Percentiles rank a stretch among this genome's conserved stretches.
Conservation (phyloP, 92 coral and sea anemone species). For the Ricordea florida region DNA sequence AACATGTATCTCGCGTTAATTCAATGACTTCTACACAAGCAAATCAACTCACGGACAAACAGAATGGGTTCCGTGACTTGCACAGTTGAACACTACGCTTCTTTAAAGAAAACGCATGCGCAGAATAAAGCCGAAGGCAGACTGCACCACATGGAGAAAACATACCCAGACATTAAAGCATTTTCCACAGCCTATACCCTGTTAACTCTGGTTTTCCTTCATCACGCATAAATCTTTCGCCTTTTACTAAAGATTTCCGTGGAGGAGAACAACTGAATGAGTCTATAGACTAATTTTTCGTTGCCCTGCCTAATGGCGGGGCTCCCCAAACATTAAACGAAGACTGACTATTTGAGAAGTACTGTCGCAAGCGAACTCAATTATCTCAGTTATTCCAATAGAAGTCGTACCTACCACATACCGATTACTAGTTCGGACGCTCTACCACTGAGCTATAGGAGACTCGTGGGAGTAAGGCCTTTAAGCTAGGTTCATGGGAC, state of each 20-base stretch:
- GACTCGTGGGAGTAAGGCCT: no score
- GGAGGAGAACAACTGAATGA: constrained; percentile 88
- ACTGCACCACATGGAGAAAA: background rate
- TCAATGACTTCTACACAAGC: no score
- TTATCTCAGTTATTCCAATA: no score
- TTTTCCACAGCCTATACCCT: background rate
- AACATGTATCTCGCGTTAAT: no score
- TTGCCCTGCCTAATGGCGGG: constrained; percentile 93
- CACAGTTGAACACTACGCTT: no score
- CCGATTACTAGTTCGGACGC: no score
- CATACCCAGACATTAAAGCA: background rate
- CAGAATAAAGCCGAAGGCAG: background rate
- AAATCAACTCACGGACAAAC: no score
- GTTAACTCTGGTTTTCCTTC: constrained; percentile 51
- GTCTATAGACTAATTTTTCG: constrained; percentile 96
- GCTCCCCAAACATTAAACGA: constrained; percentile 5
- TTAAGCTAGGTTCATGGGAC: no score
- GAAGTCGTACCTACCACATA: no score
- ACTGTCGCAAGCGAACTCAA: no score
- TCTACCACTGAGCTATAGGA: no score
- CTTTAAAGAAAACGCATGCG: background rate
- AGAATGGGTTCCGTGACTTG: no score
- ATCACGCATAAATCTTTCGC: constrained; percentile 73
- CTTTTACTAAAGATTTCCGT: constrained; percentile 91
- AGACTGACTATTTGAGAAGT: background rate